Evolutionary conservation across 1,140 invertebrate genomes (phyloP).

Genomic region (Anadara kagoshimensis): DNA sequence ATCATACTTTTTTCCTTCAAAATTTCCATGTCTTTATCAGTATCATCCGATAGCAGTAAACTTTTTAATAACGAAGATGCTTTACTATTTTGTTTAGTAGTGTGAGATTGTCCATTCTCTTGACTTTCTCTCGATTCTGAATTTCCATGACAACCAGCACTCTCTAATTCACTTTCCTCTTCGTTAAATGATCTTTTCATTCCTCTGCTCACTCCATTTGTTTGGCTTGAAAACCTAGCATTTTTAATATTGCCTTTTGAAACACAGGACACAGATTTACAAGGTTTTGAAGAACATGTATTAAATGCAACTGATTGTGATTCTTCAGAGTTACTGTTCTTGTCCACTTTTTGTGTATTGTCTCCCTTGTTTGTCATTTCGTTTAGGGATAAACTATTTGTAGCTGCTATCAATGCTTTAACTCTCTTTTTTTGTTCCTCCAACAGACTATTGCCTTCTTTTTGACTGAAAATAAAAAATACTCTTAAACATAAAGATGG

Average conservation of each 20-base stretch:
- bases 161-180: neutral
- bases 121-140: neutral
- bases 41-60: neutral
- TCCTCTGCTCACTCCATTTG: too few species aligned
- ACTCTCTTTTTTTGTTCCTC: slow-evolving; percentile 18
- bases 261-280: too few species aligned
- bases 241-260: too few species aligned
- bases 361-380: neutral
- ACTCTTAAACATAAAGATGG: neutral
- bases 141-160: neutral
- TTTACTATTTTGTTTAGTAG: slow-evolving; percentile 2
- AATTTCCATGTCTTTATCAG: neutral
- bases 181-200: too few species aligned
- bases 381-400: slow-evolving; percentile 16
- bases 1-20: neutral
- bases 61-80: slow-evolving; percentile 10
- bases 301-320: neutral
- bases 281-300: too few species aligned
- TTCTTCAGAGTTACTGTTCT: neutral
- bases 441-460: slow-evolving; percentile 13
- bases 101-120: neutral
- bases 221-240: too few species aligned
- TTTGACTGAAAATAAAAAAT: slow-evolving; percentile 12
- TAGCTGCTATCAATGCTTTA: slow-evolving; percentile 16
- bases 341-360: neutral